Percentiles rank a stretch among this genome's conserved stretches.
Conservation (phyloP, 2,797 vertebrate species). For the Tragelaphus oryx region DNA sequence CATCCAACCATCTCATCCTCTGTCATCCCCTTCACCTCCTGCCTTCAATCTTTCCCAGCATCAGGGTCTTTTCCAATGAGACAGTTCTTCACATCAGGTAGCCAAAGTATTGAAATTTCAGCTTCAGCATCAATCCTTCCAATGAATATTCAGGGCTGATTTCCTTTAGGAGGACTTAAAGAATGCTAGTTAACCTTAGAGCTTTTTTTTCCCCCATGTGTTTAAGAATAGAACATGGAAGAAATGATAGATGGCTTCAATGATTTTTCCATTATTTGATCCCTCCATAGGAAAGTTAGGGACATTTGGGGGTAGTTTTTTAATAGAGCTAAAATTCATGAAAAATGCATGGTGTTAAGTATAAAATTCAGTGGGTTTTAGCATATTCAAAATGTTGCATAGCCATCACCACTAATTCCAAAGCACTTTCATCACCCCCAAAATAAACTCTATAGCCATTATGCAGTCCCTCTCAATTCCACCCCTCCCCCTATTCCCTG, state of each 20-base stretch:
- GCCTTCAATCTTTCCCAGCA: neutral
- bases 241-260: neutral
- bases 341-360: neutral
- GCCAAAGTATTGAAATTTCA: neutral
- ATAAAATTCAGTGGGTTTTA: slow-evolving; percentile 32
- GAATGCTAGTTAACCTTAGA: neutral
- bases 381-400: neutral
- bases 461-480: neutral
- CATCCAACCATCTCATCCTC: neutral
- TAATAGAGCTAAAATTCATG: neutral
- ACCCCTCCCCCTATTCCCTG: neutral
- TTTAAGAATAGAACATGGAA: neutral
- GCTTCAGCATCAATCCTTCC: neutral
- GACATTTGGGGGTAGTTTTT: neutral
- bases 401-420: slow-evolving; percentile 4
- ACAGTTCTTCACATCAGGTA: neutral
- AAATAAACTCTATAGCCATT: neutral
- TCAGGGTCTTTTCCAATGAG: neutral
- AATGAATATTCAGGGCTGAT: neutral
- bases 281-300: neutral
- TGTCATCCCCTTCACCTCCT: neutral
- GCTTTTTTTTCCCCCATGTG: neutral
- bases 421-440: neutral
- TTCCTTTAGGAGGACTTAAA: neutral
- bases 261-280: slow-evolving; percentile 20